phyloP scores from a whole-genome alignment of 2,113 vertebrate genomes.

The Tupaia tana region DNA sequence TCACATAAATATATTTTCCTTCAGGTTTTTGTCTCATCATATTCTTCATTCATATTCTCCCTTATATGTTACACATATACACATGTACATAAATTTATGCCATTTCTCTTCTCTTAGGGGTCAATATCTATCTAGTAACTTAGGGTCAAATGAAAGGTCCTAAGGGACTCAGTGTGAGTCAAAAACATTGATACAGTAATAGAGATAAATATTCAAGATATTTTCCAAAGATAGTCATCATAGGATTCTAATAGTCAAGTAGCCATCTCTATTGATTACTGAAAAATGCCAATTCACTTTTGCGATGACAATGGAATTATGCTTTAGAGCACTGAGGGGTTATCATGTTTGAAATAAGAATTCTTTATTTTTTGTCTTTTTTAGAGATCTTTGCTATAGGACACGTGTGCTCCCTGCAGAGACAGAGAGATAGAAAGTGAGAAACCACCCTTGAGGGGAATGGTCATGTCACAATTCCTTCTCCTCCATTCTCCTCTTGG shows the following conservation, averaged over 20 bases:
- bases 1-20: background rate
- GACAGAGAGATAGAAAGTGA: no score
- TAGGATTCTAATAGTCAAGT: background rate
- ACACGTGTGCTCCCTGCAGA: no score
- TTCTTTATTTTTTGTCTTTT: no score
- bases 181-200: background rate
- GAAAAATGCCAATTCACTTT: background rate
- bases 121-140: background rate
- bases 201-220: background rate
- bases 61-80: background rate
- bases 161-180: background rate
- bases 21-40: background rate
- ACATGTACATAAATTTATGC: no score
- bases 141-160: background rate
- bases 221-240: background rate
- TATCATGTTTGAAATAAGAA: background rate
- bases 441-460: no score
- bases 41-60: background rate
- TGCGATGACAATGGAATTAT: background rate
- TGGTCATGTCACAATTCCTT: no score
- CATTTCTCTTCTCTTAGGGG: background rate
- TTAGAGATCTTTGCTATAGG: no score
- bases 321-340: background rate
- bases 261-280: background rate
- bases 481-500: no score